Conservation (phyloP, 2,797 vertebrate species). For the Channallabes apus region DNA sequence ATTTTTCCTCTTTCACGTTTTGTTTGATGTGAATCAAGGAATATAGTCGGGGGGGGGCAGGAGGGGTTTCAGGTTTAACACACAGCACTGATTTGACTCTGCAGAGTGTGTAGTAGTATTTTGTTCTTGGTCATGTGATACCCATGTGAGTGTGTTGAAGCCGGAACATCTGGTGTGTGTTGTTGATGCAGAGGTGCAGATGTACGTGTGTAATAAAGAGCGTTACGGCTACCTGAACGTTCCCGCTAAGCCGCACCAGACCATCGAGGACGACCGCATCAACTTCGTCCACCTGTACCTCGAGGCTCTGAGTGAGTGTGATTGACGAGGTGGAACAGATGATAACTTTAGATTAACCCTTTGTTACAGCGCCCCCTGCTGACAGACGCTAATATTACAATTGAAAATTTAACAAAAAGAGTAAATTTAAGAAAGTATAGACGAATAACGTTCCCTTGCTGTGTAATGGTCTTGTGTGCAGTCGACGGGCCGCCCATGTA, state of each 20-base stretch:
- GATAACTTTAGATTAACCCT: too few relatives aligned
- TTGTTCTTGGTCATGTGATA: neutral
- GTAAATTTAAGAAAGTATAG: too few relatives aligned
- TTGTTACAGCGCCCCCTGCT: too few relatives aligned
- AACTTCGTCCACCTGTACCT: conserved; percentile 90
- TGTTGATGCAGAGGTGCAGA: conserved; percentile 75
- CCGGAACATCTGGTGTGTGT: neutral
- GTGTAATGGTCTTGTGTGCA: conserved; percentile 62
- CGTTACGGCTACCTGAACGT: conserved; percentile 91
- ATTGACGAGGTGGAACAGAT: too few relatives aligned
- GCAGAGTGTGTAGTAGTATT: too few relatives aligned
- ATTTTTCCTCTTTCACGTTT: neutral
- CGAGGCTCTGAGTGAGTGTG: conserved; percentile 85
- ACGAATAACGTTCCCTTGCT: neutral
- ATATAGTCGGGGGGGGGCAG: too few relatives aligned
- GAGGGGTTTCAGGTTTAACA: neutral
- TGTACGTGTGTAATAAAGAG: conserved; percentile 87
- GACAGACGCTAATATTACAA: neutral
- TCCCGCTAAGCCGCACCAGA: conserved; percentile 86
- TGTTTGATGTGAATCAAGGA: neutral
- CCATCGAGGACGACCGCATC: conserved; percentile 83
- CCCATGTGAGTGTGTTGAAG: neutral
- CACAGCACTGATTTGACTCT: too few relatives aligned
- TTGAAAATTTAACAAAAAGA: neutral
- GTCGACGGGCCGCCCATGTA: conserved; percentile 88